Evolutionary conservation across 2,797 vertebrate species (phyloP).

Genomic region (Vespertilio murinus): DNA sequence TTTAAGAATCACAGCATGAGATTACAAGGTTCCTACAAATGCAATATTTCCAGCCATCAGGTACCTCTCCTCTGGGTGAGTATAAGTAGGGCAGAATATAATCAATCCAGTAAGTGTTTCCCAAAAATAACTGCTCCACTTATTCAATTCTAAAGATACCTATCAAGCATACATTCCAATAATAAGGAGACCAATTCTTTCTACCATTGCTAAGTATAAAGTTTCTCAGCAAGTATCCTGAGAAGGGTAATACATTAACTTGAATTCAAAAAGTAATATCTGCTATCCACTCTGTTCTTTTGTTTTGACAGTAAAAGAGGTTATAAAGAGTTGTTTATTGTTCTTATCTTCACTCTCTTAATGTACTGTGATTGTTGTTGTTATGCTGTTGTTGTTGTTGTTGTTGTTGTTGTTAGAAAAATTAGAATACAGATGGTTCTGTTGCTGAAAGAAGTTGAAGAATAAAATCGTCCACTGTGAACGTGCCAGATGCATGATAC

Average conservation of each 20-base stretch:
- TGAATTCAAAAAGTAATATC: background rate
- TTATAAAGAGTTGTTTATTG: background rate
- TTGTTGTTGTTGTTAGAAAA: background rate
- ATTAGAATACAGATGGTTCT: background rate
- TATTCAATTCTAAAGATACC: background rate
- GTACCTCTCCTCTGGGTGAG: background rate
- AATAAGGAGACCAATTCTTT: background rate
- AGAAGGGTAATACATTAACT: background rate
- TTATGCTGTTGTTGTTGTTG: background rate
- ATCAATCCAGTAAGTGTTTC: background rate
- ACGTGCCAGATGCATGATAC: background rate
- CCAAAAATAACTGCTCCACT: slow-evolving; percentile 27
- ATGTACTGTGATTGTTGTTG: background rate
- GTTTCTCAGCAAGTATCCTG: background rate
- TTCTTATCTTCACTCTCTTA: background rate
- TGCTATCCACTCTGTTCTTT: background rate
- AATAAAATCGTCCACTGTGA: background rate
- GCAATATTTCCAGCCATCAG: background rate
- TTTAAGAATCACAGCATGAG: background rate
- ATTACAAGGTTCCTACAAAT: background rate
- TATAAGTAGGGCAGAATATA: slow-evolving; percentile 25
- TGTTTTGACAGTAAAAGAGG: background rate
- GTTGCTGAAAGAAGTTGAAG: background rate
- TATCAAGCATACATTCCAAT: slow-evolving; percentile 9
- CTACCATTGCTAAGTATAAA: background rate